Evolutionary conservation across 1,140 invertebrate genomes (phyloP).

Genomic region (Drosophila nigrodunni): DNA sequence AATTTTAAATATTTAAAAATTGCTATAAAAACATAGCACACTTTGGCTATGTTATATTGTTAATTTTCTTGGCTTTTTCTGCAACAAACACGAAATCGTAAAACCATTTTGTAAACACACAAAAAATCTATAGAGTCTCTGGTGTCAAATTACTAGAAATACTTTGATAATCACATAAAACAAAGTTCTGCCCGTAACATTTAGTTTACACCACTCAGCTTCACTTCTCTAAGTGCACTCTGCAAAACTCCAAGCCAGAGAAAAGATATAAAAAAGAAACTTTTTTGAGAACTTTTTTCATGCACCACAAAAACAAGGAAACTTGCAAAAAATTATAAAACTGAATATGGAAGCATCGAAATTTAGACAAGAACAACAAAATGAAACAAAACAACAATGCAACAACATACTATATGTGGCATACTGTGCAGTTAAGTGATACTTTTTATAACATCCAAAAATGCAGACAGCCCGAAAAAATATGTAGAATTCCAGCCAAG

Average conservation of each 20-base stretch:
- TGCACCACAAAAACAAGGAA: constrained; percentile 26
- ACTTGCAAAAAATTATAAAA: constrained; percentile 78
- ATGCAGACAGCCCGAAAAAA: constrained; percentile 44
- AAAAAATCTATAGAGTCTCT: not conserved
- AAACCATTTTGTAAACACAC: no score
- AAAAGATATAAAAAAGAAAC: constrained; percentile 37
- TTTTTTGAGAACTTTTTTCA: constrained; percentile 65
- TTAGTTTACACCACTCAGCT: not conserved
- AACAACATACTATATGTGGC: constrained; percentile 12
- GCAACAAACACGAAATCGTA: no score
- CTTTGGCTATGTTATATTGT: not conserved
- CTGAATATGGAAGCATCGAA: constrained; percentile 72
- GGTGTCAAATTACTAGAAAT: constrained; percentile 11
- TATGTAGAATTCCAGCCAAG: constrained; percentile 34
- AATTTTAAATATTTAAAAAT: not conserved
- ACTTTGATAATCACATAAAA: constrained; percentile 15
- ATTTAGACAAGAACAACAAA: constrained; percentile 41
- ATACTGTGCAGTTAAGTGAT: constrained; percentile 69
- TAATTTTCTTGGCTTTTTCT: no score
- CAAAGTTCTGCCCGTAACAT: constrained; percentile 14
- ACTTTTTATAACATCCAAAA: constrained; percentile 69
- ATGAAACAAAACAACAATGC: constrained; percentile 7
- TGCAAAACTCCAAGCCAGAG: not conserved
- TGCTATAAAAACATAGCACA: not conserved
- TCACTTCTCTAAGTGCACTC: constrained; percentile 23